Base-by-base conservation (phyloP, 2,113 vertebrate species). In the Zosterops hypoxanthus region DNA sequence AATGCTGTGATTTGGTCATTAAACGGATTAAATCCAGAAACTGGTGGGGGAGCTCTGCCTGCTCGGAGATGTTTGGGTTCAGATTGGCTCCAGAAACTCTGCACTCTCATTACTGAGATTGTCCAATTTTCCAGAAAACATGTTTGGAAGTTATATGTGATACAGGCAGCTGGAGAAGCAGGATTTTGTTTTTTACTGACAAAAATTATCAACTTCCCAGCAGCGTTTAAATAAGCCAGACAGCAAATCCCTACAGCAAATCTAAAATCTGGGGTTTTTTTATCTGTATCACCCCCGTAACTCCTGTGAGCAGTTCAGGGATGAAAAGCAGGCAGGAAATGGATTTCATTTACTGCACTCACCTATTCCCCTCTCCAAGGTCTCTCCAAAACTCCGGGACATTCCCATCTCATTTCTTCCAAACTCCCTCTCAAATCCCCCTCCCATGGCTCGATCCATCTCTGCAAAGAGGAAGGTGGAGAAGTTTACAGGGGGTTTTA, bases 321-420 rank as follows among this genome's bases (percentile, higher is more conserved):
- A 34, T 9, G 46, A 52, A 28, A 63, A 81, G 49, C 52, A 68
- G 63, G 12, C 11, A 49, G 41, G 6, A 21, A 55, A 25, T 24
- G 11, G 26, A 71, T 21, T 33, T 44, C 4, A n/a, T 39, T 53
- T 15, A 3, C 4, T 44, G 78, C 71, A 98, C 98, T 97, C 96
- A 99, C 98, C 98, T 98, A 99, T 98, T 97, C 98, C 99, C 97
- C 99, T 98, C 73, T 99, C 99, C 98, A 99, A 98, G 47, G 98
- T 98, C 52, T 99, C 99, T 87, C 98, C 99, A 97, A 99, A 99
- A 96, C 97, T 98, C 87, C 98, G 98, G 96, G 99, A 98, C 98
- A 99, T 98, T 94, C 98, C 98, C 98, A 99, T 98, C 87, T 99
- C 98, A 80, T 98, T 99, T 91, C 99, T 98, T 92, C 99, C 99